Evolutionary conservation across 2,113 vertebrate genomes (phyloP).

Genomic region (Perccottus glenii): DNA sequence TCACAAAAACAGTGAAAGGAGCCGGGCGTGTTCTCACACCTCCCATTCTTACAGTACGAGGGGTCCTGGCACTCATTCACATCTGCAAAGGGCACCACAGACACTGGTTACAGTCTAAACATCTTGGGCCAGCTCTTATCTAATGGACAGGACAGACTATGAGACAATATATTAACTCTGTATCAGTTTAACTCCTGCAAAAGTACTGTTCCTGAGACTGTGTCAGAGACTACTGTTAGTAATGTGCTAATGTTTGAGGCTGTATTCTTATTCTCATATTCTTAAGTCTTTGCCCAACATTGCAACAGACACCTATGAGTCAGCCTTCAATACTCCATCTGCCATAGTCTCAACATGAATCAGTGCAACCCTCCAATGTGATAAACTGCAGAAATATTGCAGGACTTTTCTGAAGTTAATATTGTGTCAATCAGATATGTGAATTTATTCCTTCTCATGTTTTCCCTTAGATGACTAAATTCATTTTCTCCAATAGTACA

Average conservation of each 20-base stretch:
- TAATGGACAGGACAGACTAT: conserved; percentile 24
- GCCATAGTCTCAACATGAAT: conserved; percentile 8
- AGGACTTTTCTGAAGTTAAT: not conserved
- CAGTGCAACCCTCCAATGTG: not conserved
- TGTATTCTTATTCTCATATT: not conserved
- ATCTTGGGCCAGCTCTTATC: conserved; percentile 61
- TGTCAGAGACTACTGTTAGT: not conserved
- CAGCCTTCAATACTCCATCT: conserved; percentile 1
- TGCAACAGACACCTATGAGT: not conserved
- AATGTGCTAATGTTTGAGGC: not conserved
- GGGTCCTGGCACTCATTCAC: conserved; percentile 91
- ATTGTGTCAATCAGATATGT: conserved; percentile 24
- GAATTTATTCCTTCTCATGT: conserved; percentile 3
- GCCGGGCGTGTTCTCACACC: conserved; percentile 88
- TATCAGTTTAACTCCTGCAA: conserved; percentile 10
- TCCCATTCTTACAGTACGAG: conserved; percentile 87
- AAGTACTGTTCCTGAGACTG: conserved; percentile 6
- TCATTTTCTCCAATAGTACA: not conserved
- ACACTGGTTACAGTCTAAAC: conserved; percentile 76
- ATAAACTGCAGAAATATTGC: conserved; percentile 16
- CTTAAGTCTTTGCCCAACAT: not conserved
- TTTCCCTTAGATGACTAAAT: conserved; percentile 15
- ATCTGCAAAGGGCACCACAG: conserved; percentile 85
- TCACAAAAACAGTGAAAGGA: conserved; percentile 90
- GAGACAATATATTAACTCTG: conserved; percentile 27